Base-by-base conservation (phyloP, 2,888 invertebrate genomes). In the Tetragnatha montana region DNA sequence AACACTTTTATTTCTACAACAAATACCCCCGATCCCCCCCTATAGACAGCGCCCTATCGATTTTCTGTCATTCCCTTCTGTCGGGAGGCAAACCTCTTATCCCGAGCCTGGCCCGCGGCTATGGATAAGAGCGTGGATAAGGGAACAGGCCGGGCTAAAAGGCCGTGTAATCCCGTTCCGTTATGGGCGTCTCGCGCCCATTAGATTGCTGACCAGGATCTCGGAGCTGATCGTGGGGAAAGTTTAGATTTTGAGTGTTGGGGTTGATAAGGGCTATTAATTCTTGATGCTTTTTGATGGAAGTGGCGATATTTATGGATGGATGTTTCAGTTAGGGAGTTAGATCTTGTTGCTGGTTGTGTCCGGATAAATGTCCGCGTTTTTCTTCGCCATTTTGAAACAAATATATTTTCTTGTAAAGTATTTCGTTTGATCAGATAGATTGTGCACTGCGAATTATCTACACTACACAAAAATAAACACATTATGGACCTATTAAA, bases 1-100 rank as follows among this genome's bases (percentile, higher is more conserved):
- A 87, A 82, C 81, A 81, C 87, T 87, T 87, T 87, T 87, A 81
- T 88, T 88, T 88, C 88, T 73, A 88, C 88, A 81, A 71, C 79
- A 83, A 88, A 83, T 83, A 88, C 78, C 71, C 50, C 60, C 75
- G 75, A 83, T 83, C 74, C 70, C 69, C 75, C 19, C 14, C 78
- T 73, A 82, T 79, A 82, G 88, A 88, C 82, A 83, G 78, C 76
- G 79, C 60, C 1, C 60, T 70, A 89, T 89, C 81, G 89, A 89
- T 89, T 89, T 80, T 14, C 80, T 81, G 89, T 89, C 89, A 89
- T 47, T 85, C 70, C 76, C 89, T 85, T 81, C 74, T 89, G 89
- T 81, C 60, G 81, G 76, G 35, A 35, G 47, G 60, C 70, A 85
- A 85, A 89, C 89, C 81, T 87, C 87, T 87, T 89, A 85, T 81